Evolutionary conservation across 1,140 invertebrate genomes (phyloP).

Genomic region (Caenorhabditis brenneri): DNA sequence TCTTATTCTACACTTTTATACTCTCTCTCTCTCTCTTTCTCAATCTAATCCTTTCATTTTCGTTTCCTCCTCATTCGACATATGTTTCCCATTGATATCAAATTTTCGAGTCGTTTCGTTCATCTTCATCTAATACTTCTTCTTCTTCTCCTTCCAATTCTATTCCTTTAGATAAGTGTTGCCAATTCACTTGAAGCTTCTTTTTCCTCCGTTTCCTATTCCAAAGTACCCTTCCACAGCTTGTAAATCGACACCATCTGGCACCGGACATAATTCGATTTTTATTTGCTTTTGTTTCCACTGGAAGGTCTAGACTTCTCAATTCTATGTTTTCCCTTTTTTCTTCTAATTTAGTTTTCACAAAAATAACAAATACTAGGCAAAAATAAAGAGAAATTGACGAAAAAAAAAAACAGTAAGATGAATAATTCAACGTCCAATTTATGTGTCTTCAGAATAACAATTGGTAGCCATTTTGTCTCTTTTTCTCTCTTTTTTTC

Average conservation of each 20-base stretch:
- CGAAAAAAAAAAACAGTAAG: too few species aligned
- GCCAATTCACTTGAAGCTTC: neutral
- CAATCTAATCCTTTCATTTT: neutral
- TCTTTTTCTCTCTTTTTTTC: neutral
- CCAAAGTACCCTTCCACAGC: constrained; percentile 9
- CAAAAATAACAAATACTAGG: neutral
- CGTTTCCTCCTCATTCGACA: neutral
- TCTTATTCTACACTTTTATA: too few species aligned
- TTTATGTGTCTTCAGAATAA: constrained; percentile 20
- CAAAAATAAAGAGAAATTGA: neutral
- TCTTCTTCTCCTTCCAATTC: neutral
- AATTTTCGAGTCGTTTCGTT: constrained; percentile 17
- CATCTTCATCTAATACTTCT: neutral
- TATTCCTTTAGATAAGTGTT: constrained; percentile 25
- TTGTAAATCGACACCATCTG: constrained; percentile 31
- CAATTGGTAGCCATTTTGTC: neutral
- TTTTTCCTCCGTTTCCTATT: neutral
- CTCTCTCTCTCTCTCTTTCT: neutral
- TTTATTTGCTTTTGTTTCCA: constrained; percentile 33
- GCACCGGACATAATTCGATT: constrained; percentile 29
- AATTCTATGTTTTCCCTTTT: neutral
- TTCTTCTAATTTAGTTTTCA: neutral
- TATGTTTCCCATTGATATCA: constrained; percentile 41
- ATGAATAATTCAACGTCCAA: neutral
- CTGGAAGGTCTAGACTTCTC: neutral